A percentile compares a stretch with the other conserved stretches of the same genome.
Conservation (phyloP, 1,140 invertebrate genomes). For the Drosophila elegans region DNA sequence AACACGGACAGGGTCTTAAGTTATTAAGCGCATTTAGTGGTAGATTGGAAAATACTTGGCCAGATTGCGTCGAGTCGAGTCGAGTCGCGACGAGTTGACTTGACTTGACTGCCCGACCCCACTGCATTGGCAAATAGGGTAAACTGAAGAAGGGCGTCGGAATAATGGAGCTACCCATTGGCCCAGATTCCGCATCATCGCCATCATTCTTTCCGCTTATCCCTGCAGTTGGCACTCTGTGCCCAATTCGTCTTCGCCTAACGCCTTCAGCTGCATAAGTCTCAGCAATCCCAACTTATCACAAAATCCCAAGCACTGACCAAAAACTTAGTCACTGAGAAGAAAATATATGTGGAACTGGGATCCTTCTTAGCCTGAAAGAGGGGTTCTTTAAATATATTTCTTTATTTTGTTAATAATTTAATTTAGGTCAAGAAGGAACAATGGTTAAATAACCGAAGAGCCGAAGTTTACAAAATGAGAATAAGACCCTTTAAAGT, state of each 20-base stretch:
- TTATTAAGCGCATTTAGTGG: conserved; percentile 44
- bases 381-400: too few relatives aligned
- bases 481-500: too few relatives aligned
- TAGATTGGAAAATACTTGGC: conserved; percentile 41
- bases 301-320: background rate
- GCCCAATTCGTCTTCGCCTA: conserved; percentile 17
- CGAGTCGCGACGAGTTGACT: background rate
- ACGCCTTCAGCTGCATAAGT: conserved; percentile 28
- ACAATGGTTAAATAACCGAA: too few relatives aligned
- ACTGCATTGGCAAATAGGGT: background rate
- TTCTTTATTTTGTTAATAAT: too few relatives aligned
- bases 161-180: background rate
- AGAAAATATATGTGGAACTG: background rate
- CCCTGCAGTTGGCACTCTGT: conserved; percentile 6
- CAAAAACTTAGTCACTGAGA: background rate
- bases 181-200: background rate
- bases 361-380: too few relatives aligned
- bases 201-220: background rate
- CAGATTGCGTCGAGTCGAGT: conserved; percentile 27
- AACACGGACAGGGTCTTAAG: conserved; percentile 26
- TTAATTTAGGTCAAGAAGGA: too few relatives aligned
- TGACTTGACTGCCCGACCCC: background rate
- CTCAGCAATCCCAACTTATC: conserved; percentile 13
- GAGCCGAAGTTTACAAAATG: too few relatives aligned
- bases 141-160: too few relatives aligned